Evolutionary conservation across 2,797 vertebrate genomes (phyloP), one percentile per base, ranked within the genome.

Genomic region (Nothura maculosa): DNA sequence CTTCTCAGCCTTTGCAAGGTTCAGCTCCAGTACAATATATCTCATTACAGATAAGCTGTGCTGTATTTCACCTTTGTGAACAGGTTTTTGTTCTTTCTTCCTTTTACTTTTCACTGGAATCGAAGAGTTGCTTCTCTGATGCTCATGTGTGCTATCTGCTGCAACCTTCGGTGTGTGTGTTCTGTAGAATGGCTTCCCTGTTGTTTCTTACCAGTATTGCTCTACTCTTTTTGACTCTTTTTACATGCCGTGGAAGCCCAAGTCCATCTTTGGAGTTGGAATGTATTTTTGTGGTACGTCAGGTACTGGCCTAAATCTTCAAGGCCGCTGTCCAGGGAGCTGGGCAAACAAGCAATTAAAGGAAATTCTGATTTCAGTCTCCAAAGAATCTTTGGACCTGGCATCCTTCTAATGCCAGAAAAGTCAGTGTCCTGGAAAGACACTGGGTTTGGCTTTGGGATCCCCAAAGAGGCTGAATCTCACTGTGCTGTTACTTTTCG

Each of bases 321-420:
- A 36, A 87, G 47, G 55, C 25, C 22, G 7, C 16, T 69, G 60
- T 11, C 14, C 60, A 30, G 34, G 38, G 81, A 84, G 17, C 6
- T 87, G 45, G 8, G 25, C 30, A 45, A 72, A 79, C 62, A 68
- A 62, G 34, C 2, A 1, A 18, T 27, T 22, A 58, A 34, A 52
- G 36, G n/a, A 10, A 20, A 7, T 55, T 13, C 38, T 69, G 74
- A 47, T 30, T 82, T 85, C n/a, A 64, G 64, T 22, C 25, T 83
- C 8, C 40, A 27, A 36, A 3, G 1, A 0, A 0, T 8, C 10
- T 40, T 13, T 18, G 11, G 13, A 8, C 21, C 21, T 81, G 58
- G n/a, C 27, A 67, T 1, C 0, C 48, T 50, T 50, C 25, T 25
- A 12, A 6, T 15, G 50, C 68, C 27, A 40, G 55, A 19, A 5